Evolutionary conservation across 2,113 vertebrate genomes (phyloP).

Genomic region (Petroica traversi): DNA sequence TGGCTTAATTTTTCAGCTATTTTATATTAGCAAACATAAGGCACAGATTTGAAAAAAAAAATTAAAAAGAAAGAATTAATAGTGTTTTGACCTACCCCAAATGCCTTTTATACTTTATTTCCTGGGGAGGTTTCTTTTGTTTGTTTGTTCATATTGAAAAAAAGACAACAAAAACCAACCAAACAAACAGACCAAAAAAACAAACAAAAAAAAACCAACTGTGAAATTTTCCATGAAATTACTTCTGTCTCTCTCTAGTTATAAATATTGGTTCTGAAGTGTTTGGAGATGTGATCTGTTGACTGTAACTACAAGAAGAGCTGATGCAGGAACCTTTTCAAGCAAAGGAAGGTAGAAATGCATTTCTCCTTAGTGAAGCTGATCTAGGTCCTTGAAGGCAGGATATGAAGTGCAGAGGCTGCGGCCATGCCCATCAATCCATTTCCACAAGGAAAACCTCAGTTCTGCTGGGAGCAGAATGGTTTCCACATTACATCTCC

Average conservation of each 20-base stretch:
- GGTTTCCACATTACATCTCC: background rate
- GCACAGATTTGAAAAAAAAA: background rate
- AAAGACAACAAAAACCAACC: no score
- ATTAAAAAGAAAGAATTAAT: accelerated
- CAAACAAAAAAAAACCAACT: background rate
- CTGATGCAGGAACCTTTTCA: background rate
- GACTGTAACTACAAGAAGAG: background rate
- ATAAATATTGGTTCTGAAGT: background rate
- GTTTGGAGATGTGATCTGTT: background rate
- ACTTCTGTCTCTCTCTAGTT: background rate
- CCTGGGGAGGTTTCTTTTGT: background rate
- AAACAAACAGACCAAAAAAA: no score
- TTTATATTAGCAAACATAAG: slow-evolving; percentile 8
- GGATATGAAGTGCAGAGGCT: background rate
- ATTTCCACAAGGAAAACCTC: background rate
- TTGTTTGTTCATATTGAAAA: background rate
- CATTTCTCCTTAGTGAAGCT: background rate
- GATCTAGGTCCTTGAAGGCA: background rate
- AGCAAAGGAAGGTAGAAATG: background rate
- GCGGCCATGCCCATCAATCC: background rate
- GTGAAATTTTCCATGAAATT: background rate
- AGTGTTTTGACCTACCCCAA: background rate
- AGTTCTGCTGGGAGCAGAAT: background rate
- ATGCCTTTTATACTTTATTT: background rate
- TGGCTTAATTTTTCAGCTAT: slow-evolving; percentile 22